A percentile compares a stretch with the other conserved stretches of the same genome.
phyloP scores from a whole-genome alignment of 2,113 vertebrate species.

The Tringa solitaria region DNA sequence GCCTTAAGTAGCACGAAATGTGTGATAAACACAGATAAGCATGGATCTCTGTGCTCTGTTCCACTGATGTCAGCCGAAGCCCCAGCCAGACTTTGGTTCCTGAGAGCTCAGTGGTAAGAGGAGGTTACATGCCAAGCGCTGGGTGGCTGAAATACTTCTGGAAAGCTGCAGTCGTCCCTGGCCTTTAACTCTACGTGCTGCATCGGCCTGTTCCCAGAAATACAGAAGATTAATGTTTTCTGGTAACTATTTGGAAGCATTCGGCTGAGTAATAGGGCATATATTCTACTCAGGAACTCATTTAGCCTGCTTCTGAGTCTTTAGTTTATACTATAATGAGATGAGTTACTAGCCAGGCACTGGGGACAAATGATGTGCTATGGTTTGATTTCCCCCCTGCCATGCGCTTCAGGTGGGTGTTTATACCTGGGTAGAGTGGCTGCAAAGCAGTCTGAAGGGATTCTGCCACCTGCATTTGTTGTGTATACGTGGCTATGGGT shows the following conservation, averaged over 20 bases:
- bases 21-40: neutral
- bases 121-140: neutral
- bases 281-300: neutral
- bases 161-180: neutral
- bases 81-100: neutral
- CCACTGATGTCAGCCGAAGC: neutral
- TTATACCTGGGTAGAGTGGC: neutral
- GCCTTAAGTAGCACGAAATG: neutral
- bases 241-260: neutral
- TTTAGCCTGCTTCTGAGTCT: neutral
- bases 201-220: neutral
- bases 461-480: neutral
- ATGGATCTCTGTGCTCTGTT: neutral
- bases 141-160: neutral
- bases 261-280: neutral
- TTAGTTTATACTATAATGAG: neutral
- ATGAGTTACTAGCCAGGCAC: neutral
- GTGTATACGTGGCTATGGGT: rapidly evolving
- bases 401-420: neutral
- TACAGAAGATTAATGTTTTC: neutral
- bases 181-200: neutral
- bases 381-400: neutral
- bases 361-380: neutral
- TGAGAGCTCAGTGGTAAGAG: neutral
- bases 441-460: neutral